phyloP scores from a whole-genome alignment of 1,140 invertebrate genomes.

The Cotesia vestalis region DNA sequence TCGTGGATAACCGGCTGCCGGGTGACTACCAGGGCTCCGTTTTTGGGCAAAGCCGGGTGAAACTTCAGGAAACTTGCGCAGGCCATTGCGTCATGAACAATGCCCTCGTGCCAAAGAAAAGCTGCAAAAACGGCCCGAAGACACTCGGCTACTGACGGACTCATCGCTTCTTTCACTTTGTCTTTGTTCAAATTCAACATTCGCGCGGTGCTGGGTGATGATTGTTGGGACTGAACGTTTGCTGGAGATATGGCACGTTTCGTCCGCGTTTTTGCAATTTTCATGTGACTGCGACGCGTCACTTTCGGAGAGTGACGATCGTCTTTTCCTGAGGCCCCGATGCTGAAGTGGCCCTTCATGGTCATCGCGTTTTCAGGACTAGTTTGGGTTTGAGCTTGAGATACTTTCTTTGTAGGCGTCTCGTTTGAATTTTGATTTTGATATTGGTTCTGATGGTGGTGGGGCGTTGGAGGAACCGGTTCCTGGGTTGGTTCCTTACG shows the following conservation, averaged over 20 bases:
- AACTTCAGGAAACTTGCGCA: slow-evolving; percentile 96
- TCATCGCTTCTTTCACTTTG: slow-evolving; percentile 82
- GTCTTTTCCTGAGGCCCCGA: slow-evolving; percentile 69
- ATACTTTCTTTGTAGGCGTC: slow-evolving; percentile 61
- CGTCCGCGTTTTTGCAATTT: slow-evolving; percentile 62
- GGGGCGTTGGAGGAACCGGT: slow-evolving; percentile 62
- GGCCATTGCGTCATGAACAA: slow-evolving; percentile 97
- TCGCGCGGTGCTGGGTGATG: slow-evolving; percentile 54
- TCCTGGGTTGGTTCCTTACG: slow-evolving; percentile 50
- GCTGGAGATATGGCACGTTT: slow-evolving; percentile 74
- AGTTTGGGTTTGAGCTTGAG: slow-evolving; percentile 80
- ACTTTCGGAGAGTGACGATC: slow-evolving; percentile 73
- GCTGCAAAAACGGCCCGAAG: slow-evolving; percentile 93
- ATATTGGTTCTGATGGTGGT: no score
- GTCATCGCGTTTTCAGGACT: slow-evolving; percentile 72
- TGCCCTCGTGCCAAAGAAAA: slow-evolving; percentile 96
- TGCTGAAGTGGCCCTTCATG: slow-evolving; percentile 71
- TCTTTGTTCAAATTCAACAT: slow-evolving; percentile 58
- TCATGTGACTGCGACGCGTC: slow-evolving; percentile 69
- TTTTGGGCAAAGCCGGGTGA: slow-evolving; percentile 86
- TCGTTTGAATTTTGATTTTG: no score
- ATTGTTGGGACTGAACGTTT: slow-evolving; percentile 53
- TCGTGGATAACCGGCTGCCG: slow-evolving; percentile 52
- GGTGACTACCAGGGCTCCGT: slow-evolving; percentile 79
- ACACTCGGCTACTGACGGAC: slow-evolving; percentile 92